Evolutionary conservation across 2,113 vertebrate genomes (phyloP), one percentile per base, ranked within the genome.

Genomic region (Abramis brama): DNA sequence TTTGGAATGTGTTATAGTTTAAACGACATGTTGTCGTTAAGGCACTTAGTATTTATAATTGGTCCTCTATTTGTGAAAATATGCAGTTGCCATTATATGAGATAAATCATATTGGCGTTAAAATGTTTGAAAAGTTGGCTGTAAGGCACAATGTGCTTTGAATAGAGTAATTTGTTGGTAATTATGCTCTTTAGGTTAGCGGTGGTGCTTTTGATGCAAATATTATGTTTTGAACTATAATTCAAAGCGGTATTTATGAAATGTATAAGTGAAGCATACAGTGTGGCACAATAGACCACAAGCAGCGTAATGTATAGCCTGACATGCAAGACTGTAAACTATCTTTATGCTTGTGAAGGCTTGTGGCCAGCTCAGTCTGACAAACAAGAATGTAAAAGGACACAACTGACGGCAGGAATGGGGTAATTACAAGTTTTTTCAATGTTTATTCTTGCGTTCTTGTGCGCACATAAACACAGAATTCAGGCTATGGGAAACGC

Each of bases 401-500:
- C 77, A 79, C 55, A 79, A 43, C 55, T 79, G 77, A 79, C 13
- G 5, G 36, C 55, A 79, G 77, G 52, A 62, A 79, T 12, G 23
- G 55, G 30, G 57, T 60, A 79, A 79, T 79, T 79, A 62, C 5
- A 7, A 6, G 15, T 45, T 71, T 23, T 70, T 52, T 83, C 62
- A 17, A 7, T 83, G 47, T 83, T 71, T 81, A 68, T 81, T 50
- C 39, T 39, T 36, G 19, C 45, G 0, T 73, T 73, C 66, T 7
- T 68, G 59, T 11, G 60, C n/a, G n/a, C 5, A 25, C 47, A 80
- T 50, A 66, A 73, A 47, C 57, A 68, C 68, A 79, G 33, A 79
- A 39, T 81, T 25, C 55, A 84, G 43, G 47, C 80, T 36, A 47
- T 81, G 64, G 62, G 82, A 78, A 75, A 77, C 23, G 52, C 43